These are phyloP conservation scores for Megatriorchis doriae DNA, from an alignment of 2,113 vertebrate genomes.

Conservation along the genomic window DNA sequence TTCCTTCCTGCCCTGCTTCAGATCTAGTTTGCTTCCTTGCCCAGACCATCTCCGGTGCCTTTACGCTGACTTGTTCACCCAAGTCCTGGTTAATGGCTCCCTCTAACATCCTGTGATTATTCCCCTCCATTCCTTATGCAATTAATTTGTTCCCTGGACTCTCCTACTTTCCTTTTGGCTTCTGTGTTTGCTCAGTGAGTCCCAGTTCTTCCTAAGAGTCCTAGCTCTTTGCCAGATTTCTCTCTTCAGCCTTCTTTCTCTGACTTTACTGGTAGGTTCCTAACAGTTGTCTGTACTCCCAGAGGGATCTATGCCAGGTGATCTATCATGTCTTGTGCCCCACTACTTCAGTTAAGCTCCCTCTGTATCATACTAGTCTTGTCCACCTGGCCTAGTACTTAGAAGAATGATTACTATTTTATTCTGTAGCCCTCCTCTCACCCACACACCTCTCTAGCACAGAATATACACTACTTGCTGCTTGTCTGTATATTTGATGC, in stretches of 20 bases:
- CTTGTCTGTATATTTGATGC: neutral
- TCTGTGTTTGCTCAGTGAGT: neutral
- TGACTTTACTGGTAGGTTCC: neutral
- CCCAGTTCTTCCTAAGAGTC: neutral
- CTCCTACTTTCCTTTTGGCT: neutral
- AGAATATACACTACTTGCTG: neutral
- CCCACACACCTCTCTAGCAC: neutral
- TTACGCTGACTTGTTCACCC: neutral
- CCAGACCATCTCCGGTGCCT: neutral
- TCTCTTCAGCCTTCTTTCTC: neutral
- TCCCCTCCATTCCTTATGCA: neutral
- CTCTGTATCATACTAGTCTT: neutral
- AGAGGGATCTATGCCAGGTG: neutral
- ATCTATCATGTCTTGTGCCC: neutral
- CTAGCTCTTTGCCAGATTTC: neutral
- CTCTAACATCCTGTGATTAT: neutral
- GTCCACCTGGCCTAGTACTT: neutral
- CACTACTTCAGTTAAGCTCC: neutral
- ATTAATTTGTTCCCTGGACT: neutral
- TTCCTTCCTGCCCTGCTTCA: neutral
- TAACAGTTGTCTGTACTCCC: neutral
- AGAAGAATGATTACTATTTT: neutral
- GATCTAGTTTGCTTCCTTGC: conserved; percentile 15
- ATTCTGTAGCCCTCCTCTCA: neutral
- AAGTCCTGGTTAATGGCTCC: neutral